Base-by-base conservation (phyloP, 1,140 invertebrate genomes). In the Heterodera schachtii region DNA sequence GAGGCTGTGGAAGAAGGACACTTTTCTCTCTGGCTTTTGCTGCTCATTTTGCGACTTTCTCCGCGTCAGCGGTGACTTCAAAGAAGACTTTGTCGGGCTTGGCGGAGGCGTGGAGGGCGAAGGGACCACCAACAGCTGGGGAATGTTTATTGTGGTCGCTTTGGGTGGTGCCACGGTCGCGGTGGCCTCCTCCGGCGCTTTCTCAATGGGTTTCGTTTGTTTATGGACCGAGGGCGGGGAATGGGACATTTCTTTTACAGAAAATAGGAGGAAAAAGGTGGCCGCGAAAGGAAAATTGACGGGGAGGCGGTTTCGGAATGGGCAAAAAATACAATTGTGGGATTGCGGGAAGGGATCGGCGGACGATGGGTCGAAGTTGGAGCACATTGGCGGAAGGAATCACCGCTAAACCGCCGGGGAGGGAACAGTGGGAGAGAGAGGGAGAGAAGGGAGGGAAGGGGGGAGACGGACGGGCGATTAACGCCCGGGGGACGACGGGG, bases 1-100 rank as follows among this genome's bases (percentile, higher is more conserved):
- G 44, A 78, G 49, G 21, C 49, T 64, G 31, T 78, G 77, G 31
- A 78, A 78, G 64, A 78, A 78, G 13, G 21, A 44, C 21, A 78
- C 77, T 69, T 46, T 71, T 31, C 64, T 11, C 6, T 5, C 11
- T 9, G n/a, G 46, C 64, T 13, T 78, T 64, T 44, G 47, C 75
- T 8, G 19, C 64, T 44, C 64, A 11, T 71, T 41, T 11, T 78
- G 41, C 11, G 77, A 78, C 41, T 78, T 78, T 64, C 77, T 64
- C 46, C 77, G n/a, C 47, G 31, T 46, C 21, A 70, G 21, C 66
- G 77, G 77, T 9, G 70, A 46, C 46, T 78, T 78, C 16, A 78
- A 49, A 7, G 77, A 52, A 11, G 77, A 69, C 70, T 78, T 78
- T 78, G 77, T 31, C 19, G 60, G 77, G 49, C 66, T n/a, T 11